These are phyloP conservation scores for Caenorhabditis panamensis DNA, from an alignment of 2,888 invertebrate species.

Conservation along the genomic window DNA sequence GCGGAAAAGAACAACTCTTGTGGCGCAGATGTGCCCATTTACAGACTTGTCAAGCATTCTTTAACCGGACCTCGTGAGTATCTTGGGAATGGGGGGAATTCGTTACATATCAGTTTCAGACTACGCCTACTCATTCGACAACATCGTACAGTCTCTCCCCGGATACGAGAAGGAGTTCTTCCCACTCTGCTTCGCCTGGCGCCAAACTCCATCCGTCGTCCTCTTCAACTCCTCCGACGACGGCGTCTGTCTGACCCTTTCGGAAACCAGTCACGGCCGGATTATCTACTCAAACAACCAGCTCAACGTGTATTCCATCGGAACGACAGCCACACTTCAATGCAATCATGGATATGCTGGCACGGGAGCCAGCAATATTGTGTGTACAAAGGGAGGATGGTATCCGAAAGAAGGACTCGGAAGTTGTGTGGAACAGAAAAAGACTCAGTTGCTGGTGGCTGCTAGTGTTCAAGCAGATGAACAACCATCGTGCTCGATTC, in stretches of 20 bases:
- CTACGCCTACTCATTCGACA: constrained; percentile 63
- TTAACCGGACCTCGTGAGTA: constrained; percentile 57
- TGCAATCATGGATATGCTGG: constrained; percentile 64
- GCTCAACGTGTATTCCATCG: constrained; percentile 60
- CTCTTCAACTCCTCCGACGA: constrained; percentile 56
- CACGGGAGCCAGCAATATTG: constrained; percentile 46
- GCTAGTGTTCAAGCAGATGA: constrained; percentile 11
- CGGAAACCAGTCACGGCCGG: constrained; percentile 32
- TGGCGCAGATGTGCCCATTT: constrained; percentile 70
- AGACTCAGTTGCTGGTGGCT: constrained; percentile 9
- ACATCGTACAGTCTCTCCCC: constrained; percentile 41
- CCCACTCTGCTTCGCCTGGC: constrained; percentile 68
- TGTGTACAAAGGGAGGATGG: constrained; percentile 69
- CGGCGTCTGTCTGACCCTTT: constrained; percentile 40
- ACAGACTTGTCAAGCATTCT: constrained; percentile 59
- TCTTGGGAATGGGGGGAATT: neutral
- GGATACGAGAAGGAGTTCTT: constrained; percentile 63
- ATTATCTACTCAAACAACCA: constrained; percentile 60
- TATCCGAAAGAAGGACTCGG: constrained; percentile 61
- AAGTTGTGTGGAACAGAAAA: constrained; percentile 35
- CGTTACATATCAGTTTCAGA: constrained; percentile 30
- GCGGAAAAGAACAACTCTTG: constrained; percentile 53
- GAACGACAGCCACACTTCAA: constrained; percentile 67
- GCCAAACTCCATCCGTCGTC: constrained; percentile 57
- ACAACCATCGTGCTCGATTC: constrained; percentile 24